Conservation (phyloP, 30 jellyfish, hydroid and myxozoan species). For the Turritopsis dohrnii region DNA sequence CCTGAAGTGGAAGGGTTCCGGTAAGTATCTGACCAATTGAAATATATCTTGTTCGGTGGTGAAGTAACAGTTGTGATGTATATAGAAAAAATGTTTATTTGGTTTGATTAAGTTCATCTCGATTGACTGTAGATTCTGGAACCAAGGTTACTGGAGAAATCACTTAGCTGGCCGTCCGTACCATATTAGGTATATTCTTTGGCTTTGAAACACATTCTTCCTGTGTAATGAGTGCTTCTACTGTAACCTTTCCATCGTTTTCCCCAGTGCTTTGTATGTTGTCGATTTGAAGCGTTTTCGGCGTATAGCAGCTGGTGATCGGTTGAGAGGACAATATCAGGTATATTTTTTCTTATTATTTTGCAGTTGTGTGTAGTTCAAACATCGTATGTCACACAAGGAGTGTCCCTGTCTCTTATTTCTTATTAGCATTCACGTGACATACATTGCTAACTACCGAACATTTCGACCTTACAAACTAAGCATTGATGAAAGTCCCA, state of each 20-base stretch:
- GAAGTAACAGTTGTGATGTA: neutral
- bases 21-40: constrained; percentile 18
- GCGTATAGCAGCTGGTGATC: constrained; percentile 91
- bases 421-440: too few species aligned
- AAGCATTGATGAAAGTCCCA: too few species aligned
- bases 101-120: neutral
- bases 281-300: constrained; percentile 88
- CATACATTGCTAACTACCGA: too few species aligned
- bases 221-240: neutral
- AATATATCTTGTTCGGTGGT: too few species aligned
- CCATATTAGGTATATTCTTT: constrained; percentile 63
- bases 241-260: neutral
- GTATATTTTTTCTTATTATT: too few species aligned
- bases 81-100: neutral
- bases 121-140: constrained; percentile 68
- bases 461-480: too few species aligned
- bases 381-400: too few species aligned
- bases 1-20: constrained; percentile 93
- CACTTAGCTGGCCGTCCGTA: constrained; percentile 88
- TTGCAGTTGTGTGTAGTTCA: too few species aligned
- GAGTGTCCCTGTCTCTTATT: too few species aligned
- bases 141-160: constrained; percentile 88
- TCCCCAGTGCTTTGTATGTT: constrained; percentile 82
- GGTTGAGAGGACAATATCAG: constrained; percentile 97
- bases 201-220: neutral